These are phyloP conservation scores for Herminia tarsipennalis DNA, from an alignment of 2,888 invertebrate genomes.

Conservation along the genomic window DNA sequence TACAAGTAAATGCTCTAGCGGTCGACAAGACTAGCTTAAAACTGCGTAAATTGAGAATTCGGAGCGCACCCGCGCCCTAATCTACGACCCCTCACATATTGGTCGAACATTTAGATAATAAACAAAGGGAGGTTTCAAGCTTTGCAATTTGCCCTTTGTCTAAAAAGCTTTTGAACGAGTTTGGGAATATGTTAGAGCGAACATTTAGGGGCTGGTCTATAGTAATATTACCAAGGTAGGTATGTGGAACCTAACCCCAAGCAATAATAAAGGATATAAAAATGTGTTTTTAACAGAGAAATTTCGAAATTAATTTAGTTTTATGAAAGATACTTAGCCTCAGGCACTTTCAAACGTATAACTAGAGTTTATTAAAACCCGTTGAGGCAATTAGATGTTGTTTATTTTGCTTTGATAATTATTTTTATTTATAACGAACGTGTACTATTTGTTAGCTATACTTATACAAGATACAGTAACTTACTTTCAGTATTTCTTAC, in stretches of 20 bases:
- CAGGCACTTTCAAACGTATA: no score
- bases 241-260: neutral
- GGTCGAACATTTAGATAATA: constrained; percentile 42
- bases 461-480: no score
- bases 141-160: constrained; percentile 36
- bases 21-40: constrained; percentile 34
- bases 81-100: constrained; percentile 40
- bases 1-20: constrained; percentile 35
- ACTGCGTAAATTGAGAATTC: constrained; percentile 41
- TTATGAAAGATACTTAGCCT: no score
- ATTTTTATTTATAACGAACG: no score
- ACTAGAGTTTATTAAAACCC: no score
- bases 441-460: no score
- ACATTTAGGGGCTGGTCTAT: constrained; percentile 7
- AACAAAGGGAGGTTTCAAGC: constrained; percentile 37
- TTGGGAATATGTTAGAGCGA: constrained; percentile 26
- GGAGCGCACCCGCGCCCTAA: constrained; percentile 40
- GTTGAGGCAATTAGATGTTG: no score
- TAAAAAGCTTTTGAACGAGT: constrained; percentile 40
- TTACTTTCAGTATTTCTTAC: no score
- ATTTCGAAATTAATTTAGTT: no score
- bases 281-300: neutral
- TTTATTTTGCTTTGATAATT: no score
- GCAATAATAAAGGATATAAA: neutral
- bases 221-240: neutral